These are phyloP conservation scores for Marasmarcha lunaedactyla DNA, from an alignment of 2,888 invertebrate genomes.

Conservation along the genomic window DNA sequence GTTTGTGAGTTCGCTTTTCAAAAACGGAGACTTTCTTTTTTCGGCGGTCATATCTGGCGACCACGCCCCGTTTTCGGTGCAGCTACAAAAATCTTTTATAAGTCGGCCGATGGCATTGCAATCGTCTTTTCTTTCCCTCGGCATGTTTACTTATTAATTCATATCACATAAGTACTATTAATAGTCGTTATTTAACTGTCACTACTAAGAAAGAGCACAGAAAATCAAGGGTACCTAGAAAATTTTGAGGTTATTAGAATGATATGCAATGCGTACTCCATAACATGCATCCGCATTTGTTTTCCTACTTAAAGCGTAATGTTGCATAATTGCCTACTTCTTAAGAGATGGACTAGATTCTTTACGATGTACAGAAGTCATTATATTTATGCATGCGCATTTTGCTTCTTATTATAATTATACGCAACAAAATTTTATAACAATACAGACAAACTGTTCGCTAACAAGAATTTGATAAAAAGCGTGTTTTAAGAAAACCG, in stretches of 20 bases:
- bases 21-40: conserved; percentile 43
- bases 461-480: background rate
- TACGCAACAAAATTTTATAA: no score
- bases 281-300: no score
- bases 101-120: conserved; percentile 57
- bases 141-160: conserved; percentile 37
- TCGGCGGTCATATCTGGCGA: conserved; percentile 61
- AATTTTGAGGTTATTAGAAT: conserved; percentile 1
- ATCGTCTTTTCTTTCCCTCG: conserved; percentile 43
- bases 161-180: conserved; percentile 17
- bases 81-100: conserved; percentile 62
- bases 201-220: conserved; percentile 48
- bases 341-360: no score
- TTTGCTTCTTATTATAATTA: no score
- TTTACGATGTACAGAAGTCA: no score
- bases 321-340: no score
- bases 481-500: background rate
- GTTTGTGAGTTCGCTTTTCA: conserved; percentile 58
- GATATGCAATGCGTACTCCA: no score
- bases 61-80: conserved; percentile 63
- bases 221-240: conserved; percentile 30
- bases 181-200: conserved; percentile 42
- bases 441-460: background rate
- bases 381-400: no score
- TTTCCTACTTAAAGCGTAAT: no score